Evolutionary conservation across 2,113 vertebrate genomes (phyloP).

Genomic region (Monarcha castaneiventris): DNA sequence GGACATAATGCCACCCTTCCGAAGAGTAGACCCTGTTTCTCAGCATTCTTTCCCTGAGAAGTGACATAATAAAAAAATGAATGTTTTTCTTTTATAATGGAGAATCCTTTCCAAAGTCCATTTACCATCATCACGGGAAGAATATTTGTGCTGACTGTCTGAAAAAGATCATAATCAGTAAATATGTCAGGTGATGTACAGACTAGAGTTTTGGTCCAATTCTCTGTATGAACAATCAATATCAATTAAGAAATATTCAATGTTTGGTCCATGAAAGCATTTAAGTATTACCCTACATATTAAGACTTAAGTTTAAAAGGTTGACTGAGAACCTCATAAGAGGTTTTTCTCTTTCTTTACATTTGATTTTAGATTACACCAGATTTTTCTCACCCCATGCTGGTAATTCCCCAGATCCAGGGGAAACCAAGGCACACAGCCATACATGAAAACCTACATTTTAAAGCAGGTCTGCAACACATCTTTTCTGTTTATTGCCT

Average conservation of each 20-base stretch:
- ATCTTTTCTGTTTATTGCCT: slow-evolving; percentile 4
- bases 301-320: background rate
- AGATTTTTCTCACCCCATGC: background rate
- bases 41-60: background rate
- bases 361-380: background rate
- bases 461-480: background rate
- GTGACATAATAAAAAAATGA: background rate
- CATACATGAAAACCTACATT: background rate
- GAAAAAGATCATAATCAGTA: background rate
- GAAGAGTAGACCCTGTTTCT: background rate
- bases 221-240: background rate
- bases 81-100: background rate
- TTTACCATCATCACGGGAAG: background rate
- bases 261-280: background rate
- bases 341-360: background rate
- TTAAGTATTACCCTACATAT: background rate
- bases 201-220: background rate
- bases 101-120: background rate
- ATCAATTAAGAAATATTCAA: background rate
- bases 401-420: background rate
- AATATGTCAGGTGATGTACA: background rate
- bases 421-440: background rate
- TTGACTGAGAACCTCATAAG: background rate
- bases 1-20: background rate
- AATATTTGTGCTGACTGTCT: background rate